Percentiles rank a stretch among this genome's conserved stretches.
Evolutionary conservation across 2,113 vertebrate species (phyloP).

Genomic region (Poicephalus gulielmi): DNA sequence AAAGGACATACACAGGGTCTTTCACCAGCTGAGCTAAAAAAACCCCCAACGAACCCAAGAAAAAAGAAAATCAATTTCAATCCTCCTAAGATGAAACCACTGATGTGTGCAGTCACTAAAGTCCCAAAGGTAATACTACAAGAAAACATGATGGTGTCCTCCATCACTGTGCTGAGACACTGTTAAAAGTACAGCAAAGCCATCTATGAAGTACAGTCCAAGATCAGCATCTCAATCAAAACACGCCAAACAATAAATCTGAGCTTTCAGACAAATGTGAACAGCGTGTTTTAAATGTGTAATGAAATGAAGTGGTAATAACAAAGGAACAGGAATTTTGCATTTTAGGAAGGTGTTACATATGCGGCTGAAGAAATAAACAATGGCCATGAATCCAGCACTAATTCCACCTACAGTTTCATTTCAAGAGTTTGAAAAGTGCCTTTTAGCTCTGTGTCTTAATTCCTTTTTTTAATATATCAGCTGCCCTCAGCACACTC

Average conservation of each 20-base stretch:
- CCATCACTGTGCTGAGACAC: constrained; percentile 30
- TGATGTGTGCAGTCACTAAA: constrained; percentile 59
- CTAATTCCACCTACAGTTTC: constrained; percentile 4
- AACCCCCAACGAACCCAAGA: neutral
- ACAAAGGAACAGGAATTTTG: neutral
- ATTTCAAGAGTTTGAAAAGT: neutral
- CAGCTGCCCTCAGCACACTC: neutral
- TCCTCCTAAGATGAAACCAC: constrained; percentile 66
- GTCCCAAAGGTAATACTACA: constrained; percentile 57
- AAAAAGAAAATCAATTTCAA: constrained; percentile 70
- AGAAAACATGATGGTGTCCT: constrained; percentile 57
- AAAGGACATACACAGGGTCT: constrained; percentile 56
- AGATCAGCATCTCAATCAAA: neutral
- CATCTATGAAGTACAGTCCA: neutral
- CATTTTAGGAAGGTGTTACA: neutral
- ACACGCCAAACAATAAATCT: neutral
- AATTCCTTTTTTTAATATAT: neutral
- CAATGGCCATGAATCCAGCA: neutral
- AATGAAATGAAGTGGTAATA: neutral
- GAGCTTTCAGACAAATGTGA: neutral
- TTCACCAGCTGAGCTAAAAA: constrained; percentile 35
- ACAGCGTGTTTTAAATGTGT: neutral
- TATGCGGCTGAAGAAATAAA: constrained; percentile 38
- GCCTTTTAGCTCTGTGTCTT: neutral
- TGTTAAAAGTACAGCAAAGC: constrained; percentile 16